phyloP scores from a whole-genome alignment of 2,888 invertebrate species.

The Cremastinae sp. region DNA sequence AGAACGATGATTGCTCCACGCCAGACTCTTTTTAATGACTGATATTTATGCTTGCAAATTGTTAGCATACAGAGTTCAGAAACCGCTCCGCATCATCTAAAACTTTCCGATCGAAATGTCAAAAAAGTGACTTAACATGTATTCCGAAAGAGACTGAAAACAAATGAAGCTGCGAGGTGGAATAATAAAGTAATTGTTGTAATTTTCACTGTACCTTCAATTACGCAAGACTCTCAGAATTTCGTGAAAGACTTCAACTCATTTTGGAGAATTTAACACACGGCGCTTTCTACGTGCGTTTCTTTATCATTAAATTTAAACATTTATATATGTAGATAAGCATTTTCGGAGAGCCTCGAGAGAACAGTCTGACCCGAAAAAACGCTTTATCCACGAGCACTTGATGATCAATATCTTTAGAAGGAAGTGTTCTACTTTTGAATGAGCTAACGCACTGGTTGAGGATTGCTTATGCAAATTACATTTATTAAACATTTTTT shows the following conservation, averaged over 20 bases:
- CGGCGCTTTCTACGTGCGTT: conserved; percentile 1
- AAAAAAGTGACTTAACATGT: conserved; percentile 14
- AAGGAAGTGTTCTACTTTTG: conserved; percentile 75
- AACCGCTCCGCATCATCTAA: not conserved
- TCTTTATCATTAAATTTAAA: conserved; percentile 31
- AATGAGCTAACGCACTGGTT: conserved; percentile 60
- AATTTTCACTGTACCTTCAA: conserved; percentile 47
- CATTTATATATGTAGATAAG: conserved; percentile 14
- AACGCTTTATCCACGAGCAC: conserved; percentile 57
- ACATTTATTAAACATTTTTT: too few relatives aligned
- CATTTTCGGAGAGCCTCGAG: conserved; percentile 14
- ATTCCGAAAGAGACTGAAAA: conserved; percentile 17
- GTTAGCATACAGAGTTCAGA: not conserved
- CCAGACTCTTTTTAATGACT: not conserved
- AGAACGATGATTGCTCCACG: not conserved
- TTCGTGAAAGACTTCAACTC: conserved; percentile 53
- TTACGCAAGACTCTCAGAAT: conserved; percentile 52
- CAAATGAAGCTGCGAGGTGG: conserved; percentile 29
- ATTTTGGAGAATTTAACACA: conserved; percentile 47
- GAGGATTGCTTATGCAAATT: conserved; percentile 28
- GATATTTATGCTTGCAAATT: conserved; percentile 5
- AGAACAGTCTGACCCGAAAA: conserved; percentile 24
- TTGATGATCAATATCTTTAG: conserved; percentile 72
- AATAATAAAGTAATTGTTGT: conserved; percentile 60
- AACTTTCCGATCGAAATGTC: not conserved